A percentile compares a stretch with the other conserved stretches of the same genome.
These are phyloP conservation scores for Heterotis niloticus DNA, from an alignment of 2,113 vertebrate genomes.

Conservation along the genomic window DNA sequence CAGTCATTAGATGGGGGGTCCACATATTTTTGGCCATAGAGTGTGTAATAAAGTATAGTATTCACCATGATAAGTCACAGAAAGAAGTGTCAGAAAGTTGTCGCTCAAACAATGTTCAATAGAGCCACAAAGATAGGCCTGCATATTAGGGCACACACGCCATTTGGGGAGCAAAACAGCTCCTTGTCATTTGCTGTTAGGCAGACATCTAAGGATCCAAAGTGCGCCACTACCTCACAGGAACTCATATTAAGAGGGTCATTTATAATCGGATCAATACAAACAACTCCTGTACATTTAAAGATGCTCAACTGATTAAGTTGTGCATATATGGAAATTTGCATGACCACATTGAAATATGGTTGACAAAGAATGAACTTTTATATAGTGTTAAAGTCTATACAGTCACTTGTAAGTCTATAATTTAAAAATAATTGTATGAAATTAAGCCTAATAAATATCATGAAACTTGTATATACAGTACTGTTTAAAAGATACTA, in stretches of 20 bases:
- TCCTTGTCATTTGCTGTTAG: background rate
- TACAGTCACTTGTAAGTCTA: background rate
- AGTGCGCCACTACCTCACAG: no score
- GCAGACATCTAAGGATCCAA: background rate
- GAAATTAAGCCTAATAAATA: background rate
- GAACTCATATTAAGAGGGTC: background rate
- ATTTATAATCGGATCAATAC: constrained; percentile 1
- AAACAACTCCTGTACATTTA: background rate
- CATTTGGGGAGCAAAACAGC: background rate
- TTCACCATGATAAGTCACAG: background rate
- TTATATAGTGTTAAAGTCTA: no score
- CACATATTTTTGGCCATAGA: no score
- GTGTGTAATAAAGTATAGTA: background rate
- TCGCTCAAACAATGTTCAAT: background rate
- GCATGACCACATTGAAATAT: background rate
- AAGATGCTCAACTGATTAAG: background rate
- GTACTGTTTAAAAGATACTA: no score
- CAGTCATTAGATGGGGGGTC: no score
- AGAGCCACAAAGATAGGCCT: background rate
- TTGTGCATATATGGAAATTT: background rate
- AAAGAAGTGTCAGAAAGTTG: background rate
- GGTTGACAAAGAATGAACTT: background rate
- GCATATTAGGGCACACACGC: background rate
- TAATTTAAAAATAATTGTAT: background rate
- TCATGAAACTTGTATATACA: background rate